phyloP scores from a whole-genome alignment of 2,113 vertebrate genomes.

The Zosterops lateralis region DNA sequence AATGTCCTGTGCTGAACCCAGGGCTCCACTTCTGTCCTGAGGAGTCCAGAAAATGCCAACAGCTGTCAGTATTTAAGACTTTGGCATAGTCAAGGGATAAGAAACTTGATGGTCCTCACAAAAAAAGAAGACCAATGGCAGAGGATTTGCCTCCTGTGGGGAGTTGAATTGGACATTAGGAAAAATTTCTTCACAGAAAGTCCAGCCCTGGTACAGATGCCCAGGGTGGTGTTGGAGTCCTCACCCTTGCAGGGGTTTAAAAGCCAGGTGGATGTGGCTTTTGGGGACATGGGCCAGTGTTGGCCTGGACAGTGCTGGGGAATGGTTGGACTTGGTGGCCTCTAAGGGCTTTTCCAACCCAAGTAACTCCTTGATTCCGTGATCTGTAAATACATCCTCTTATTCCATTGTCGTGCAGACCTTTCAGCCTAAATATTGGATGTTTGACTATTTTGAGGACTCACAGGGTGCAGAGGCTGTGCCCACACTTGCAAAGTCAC shows the following conservation, averaged over 20 bases:
- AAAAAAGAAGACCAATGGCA: not conserved
- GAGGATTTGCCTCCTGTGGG: not conserved
- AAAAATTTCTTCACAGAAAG: not conserved
- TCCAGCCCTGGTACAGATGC: not conserved
- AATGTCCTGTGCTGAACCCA: not conserved
- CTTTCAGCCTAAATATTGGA: not conserved
- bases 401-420: not conserved
- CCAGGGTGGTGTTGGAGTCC: not conserved
- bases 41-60: accelerated
- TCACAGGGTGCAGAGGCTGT: not conserved
- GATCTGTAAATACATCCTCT: too few species aligned
- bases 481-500: not conserved
- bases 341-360: not conserved
- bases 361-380: not conserved
- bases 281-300: not conserved
- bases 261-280: not conserved
- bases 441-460: not conserved
- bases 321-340: accelerated
- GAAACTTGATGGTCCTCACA: not conserved
- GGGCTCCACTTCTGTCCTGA: accelerated
- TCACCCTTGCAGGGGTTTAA: not conserved
- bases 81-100: not conserved
- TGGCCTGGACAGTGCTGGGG: not conserved
- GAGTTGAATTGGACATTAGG: not conserved
- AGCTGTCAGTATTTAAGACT: accelerated